Percentiles rank a stretch among this genome's conserved stretches.
Conservation (phyloP, 23 tunicate species). For the Halocynthia aurantium region DNA sequence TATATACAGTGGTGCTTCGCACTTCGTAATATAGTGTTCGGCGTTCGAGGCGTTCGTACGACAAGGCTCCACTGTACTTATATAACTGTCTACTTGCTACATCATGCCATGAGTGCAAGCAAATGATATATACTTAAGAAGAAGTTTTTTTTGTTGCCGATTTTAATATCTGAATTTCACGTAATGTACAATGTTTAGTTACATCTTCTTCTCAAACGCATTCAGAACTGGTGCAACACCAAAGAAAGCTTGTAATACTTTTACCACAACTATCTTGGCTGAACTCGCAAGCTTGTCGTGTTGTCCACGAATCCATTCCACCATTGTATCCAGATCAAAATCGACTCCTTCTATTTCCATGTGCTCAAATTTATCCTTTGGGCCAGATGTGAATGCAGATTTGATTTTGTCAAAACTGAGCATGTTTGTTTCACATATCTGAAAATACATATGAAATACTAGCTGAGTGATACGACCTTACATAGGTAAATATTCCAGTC, state of each 20-base stretch:
- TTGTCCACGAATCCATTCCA: conserved; percentile 55
- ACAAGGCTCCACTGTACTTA: no score
- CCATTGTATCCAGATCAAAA: conserved; percentile 60
- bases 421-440: conserved; percentile 39
- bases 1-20: no score
- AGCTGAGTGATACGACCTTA: no score
- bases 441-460: background rate
- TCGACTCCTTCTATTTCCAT: conserved; percentile 47
- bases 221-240: conserved; percentile 48
- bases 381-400: conserved; percentile 63
- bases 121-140: no score
- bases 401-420: conserved; percentile 43
- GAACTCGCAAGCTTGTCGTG: conserved; percentile 76
- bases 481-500: no score
- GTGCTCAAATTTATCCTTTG: conserved; percentile 73
- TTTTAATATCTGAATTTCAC: no score
- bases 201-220: conserved; percentile 41
- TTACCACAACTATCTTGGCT: conserved; percentile 60
- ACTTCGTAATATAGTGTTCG: no score
- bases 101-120: no score
- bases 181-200: background rate
- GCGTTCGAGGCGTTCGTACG: no score
- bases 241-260: conserved; percentile 66
- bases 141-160: no score
- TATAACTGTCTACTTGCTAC: no score